Conservation (phyloP, 2,888 invertebrate genomes). For the Mesodorylaimus sp. region DNA sequence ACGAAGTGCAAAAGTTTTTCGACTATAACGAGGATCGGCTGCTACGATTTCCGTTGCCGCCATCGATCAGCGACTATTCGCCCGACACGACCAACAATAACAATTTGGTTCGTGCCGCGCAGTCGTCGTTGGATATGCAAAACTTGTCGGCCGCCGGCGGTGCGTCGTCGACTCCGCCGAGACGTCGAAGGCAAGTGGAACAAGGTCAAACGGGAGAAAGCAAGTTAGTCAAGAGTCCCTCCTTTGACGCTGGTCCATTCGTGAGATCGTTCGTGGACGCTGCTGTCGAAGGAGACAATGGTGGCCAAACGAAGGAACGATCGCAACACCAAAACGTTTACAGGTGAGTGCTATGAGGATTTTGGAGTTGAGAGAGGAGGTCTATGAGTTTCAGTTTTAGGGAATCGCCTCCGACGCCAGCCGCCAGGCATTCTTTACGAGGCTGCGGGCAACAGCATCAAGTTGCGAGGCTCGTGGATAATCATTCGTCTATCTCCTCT, state of each 20-base stretch:
- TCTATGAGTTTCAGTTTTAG: too few species aligned
- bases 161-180: background rate
- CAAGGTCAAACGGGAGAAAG: too few species aligned
- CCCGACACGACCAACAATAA: background rate
- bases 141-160: background rate
- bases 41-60: background rate
- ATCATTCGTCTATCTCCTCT: too few species aligned
- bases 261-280: slow-evolving; percentile 2
- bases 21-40: slow-evolving; percentile 6
- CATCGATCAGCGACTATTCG: background rate
- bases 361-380: too few species aligned
- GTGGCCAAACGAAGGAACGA: too few species aligned
- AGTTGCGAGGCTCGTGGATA: too few species aligned
- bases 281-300: slow-evolving; percentile 3
- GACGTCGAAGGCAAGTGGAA: background rate
- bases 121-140: background rate
- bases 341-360: too few species aligned
- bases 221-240: background rate
- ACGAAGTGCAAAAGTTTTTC: slow-evolving; percentile 12
- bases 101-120: background rate
- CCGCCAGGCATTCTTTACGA: too few species aligned
- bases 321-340: too few species aligned
- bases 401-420: too few species aligned
- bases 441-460: too few species aligned
- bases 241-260: background rate